Evolutionary conservation across 2,888 invertebrate genomes (phyloP), one percentile per base, ranked within the genome.

Genomic region (Drosophila niveifrons): DNA sequence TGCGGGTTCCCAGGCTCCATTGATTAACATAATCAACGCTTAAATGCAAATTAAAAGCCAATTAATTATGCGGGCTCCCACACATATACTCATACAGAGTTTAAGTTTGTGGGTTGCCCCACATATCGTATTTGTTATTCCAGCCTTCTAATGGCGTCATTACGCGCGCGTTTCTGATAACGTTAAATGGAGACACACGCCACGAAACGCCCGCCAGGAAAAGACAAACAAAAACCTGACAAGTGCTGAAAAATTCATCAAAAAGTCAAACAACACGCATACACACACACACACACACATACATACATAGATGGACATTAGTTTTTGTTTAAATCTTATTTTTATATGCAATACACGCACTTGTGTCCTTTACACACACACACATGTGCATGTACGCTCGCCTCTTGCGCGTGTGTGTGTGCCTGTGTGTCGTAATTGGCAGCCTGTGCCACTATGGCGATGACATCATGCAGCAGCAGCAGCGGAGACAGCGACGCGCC

Each of bases 341-440:
- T 61, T 10, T 61, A 41, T 52, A 7, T 51, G 18, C 56, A 57
- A 34, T 44, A 31, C 57, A 76, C 61, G 52, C 72, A 72, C 39
- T 58, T 57, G 44, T 57, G 44, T 61, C 29, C 50, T 23, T 56
- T 48, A 56, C 57, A 47, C 55, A 72, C 18, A n/a, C 34, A 3
- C 23, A 7, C 41, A 41, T 3, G 11, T 52, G 36, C 43, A 34
- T 53, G n/a, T 23, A 23, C 23, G 23, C 23, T 23, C 6, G 23
- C 6, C 23, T 23, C 23, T 23, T 48, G 10, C 46, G 9, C 28
- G 23, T 41, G 28, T 57, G 46, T 57, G 46, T 65, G 34, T 57
- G 72, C 43, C 59, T 52, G 68, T 79, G 62, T 81, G 79, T 83
- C 80, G 73, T 77, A 82, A 82, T 77, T 82, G 85, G 86, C 80